Evolutionary conservation across 2,113 vertebrate genomes (phyloP).

Genomic region (Peromyscus maniculatus): DNA sequence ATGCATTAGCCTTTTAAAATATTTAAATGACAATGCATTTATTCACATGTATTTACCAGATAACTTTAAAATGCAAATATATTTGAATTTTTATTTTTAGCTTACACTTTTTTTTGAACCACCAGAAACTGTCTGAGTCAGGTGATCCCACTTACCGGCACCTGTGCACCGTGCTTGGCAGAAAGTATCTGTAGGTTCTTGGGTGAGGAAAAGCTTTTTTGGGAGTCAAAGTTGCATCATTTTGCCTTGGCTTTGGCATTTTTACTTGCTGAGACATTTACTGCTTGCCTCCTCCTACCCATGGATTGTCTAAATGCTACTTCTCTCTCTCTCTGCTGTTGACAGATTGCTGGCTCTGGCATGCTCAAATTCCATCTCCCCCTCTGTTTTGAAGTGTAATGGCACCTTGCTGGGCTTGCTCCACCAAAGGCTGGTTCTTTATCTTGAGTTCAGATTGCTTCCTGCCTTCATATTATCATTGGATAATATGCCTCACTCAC

Average conservation of each 20-base stretch:
- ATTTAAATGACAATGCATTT: conserved; percentile 38
- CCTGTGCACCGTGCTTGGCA: conserved; percentile 54
- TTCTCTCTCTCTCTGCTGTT: conserved; percentile 5
- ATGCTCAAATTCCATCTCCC: not conserved
- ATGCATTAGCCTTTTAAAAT: not conserved
- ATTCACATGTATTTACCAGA: not conserved
- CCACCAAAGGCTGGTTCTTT: not conserved
- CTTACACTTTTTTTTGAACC: conserved; percentile 54
- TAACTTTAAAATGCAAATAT: conserved; percentile 38
- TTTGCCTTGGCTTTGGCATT: not conserved
- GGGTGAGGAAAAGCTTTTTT: not conserved
- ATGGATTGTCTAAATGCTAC: not conserved
- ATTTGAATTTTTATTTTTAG: conserved; percentile 64
- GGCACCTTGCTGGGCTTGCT: not conserved
- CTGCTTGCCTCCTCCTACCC: not conserved
- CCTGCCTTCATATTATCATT: not conserved
- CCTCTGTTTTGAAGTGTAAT: not conserved
- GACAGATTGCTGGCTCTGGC: not conserved
- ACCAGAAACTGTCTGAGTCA: conserved; percentile 50
- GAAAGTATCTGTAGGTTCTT: not conserved
- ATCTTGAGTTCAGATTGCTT: conserved; percentile 3
- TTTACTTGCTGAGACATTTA: conserved; percentile 16
- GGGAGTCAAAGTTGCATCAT: conserved; percentile 8
- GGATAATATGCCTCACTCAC: not conserved
- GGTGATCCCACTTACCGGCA: conserved; percentile 46